Base-by-base conservation (phyloP, 2,888 invertebrate genomes). In the Pristionchus japonicus region DNA sequence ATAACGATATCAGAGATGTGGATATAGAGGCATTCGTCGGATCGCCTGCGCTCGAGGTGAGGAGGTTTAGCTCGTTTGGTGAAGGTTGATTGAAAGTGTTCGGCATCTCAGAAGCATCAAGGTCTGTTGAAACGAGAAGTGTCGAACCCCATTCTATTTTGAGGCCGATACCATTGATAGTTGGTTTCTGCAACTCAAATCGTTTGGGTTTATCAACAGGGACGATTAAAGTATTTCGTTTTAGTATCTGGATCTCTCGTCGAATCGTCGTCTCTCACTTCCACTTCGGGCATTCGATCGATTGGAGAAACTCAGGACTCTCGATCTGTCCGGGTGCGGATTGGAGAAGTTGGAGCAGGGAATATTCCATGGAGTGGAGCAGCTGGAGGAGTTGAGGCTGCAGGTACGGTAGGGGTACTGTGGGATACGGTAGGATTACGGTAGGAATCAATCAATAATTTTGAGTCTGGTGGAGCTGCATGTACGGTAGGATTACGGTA, bases 261-360 rank as follows among this genome's bases (percentile, higher is more conserved):
- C 47, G 47, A 77, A 77, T 27, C 77, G 77, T 77, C 77, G 77
- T 47, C 77, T 77, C 20, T 77, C 77, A 13, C 77, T 77, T 47
- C 77, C 77, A 47, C 77, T 77, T 7, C 77, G 43, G 4, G 77
- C 77, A 20, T 77, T 77, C 27, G 77, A 43, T 77, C 43, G 43
- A 77, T 47, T 77, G 43, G 77, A 77, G 11, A 47, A n/a, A 47
- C 43, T 77, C 43, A 43, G 77, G 27, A 77, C n/a, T 27, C 47
- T 77, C 47, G 77, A 77, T 47, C 20, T 77, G 27, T 47, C 47
- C n/a, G 43, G 47, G 17, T 77, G 77, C 37, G 77, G 77, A 77
- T 9, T 77, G 43, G 47, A 47, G 27, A n/a, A 77, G 17, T 47
- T 77, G 77, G 77, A 77, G 20, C 77, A 77, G 77, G 77, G 77